Evolutionary conservation across 2,113 vertebrate species (phyloP), one percentile per base, ranked within the genome.

Genomic region (Noturus placidus): DNA sequence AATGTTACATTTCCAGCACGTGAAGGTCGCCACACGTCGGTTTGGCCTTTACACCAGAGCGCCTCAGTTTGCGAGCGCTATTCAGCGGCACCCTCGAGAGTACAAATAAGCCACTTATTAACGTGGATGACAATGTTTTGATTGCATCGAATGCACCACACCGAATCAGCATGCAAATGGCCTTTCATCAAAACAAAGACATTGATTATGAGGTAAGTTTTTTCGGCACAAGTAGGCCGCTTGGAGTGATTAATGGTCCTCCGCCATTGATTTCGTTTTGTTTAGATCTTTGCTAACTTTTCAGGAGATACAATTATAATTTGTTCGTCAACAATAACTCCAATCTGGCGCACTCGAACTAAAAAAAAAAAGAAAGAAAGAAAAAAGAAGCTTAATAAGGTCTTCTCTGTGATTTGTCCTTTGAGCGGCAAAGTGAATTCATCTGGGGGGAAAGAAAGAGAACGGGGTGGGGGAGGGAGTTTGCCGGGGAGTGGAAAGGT

Each of bases 131-230:
- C 91, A 92, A 92, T 95, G 92, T 92, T 91, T 92, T 96, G 95
- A 96, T 95, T 96, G 94, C 93, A 89, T 90, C 92, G 94, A 94
- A 94, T 93, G 93, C 93, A 93, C 90, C 93, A 94, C 93, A 94
- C 93, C 91, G 93, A 94, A 94, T 94, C 92, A 93, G 93, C 93
- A 95, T 94, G 94, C 95, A 95, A 95, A 95, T 95, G 93, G 90
- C 94, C 95, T 95, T 94, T 93, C 92, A 95, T 90, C 92, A 94
- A 95, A 95, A 96, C 95, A 96, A 96, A 95, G 95, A 95, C 92
- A 95, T 95, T 96, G 95, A 96, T 96, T 95, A 95, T 95, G 94
- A 94, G 94, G 93, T 94, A 95, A 96, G 95, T 96, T 96, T 94
- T 93, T 93, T 92, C 91, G 89, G 91, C 92, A 93, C 92, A 94